These are phyloP conservation scores for Mnemiopsis leidyi DNA, from an alignment of 37 sponge, comb jelly and placozoan genomes.

Conservation along the genomic window DNA sequence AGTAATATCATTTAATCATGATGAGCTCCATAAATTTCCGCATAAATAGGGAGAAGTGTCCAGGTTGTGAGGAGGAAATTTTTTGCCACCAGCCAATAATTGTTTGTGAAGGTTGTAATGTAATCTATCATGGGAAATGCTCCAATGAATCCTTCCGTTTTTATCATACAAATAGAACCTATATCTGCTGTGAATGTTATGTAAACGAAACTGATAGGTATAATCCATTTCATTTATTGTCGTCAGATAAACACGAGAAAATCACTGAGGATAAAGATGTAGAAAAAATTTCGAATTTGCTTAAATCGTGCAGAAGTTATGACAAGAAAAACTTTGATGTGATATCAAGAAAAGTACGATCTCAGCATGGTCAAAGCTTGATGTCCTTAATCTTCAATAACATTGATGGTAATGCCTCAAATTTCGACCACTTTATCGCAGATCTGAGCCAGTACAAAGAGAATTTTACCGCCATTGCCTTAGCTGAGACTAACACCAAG, in stretches of 20 bases:
- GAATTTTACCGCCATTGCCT: background rate
- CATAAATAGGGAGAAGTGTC: background rate
- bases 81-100: background rate
- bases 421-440: background rate
- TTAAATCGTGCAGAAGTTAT: background rate
- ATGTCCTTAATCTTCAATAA: background rate
- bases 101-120: background rate
- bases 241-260: background rate
- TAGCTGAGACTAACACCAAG: background rate
- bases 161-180: background rate
- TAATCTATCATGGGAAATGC: background rate
- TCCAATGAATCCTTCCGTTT: background rate
- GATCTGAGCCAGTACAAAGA: background rate
- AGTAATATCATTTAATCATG: too few species aligned
- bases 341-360: background rate
- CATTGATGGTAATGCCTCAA: background rate
- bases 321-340: background rate
- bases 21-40: too few species aligned
- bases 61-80: background rate
- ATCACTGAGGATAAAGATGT: background rate
- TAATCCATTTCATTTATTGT: background rate
- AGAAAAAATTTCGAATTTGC: background rate
- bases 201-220: background rate
- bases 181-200: background rate
- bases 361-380: background rate